These are phyloP conservation scores for Amblyjoppa fuscipennis DNA, from an alignment of 2,888 invertebrate genomes.

Conservation along the genomic window DNA sequence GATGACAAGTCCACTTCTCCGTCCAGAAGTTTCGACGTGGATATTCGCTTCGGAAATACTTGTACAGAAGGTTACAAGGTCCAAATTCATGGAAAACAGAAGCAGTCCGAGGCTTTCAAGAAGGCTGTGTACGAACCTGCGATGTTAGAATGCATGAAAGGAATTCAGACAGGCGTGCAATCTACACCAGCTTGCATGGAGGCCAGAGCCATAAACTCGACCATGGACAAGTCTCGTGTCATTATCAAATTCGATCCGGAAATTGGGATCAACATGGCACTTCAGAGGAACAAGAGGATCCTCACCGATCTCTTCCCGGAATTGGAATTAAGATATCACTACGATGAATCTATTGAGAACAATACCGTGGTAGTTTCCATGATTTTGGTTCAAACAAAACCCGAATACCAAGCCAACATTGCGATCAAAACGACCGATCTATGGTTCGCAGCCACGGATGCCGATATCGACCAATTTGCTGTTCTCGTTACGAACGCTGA, in stretches of 20 bases:
- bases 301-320: neutral
- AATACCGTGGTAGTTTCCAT: neutral
- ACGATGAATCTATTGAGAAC: neutral
- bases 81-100: conserved; percentile 85
- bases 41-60: conserved; percentile 86
- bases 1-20: conserved; percentile 85
- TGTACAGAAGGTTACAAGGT: conserved; percentile 81
- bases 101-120: conserved; percentile 86
- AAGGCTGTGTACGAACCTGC: conserved; percentile 85
- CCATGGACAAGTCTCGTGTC: conserved; percentile 86
- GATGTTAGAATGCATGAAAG: conserved; percentile 83
- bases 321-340: neutral
- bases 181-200: conserved; percentile 88
- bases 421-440: neutral
- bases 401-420: neutral
- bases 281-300: neutral
- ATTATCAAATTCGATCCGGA: conserved; percentile 85
- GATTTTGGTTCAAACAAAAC: neutral
- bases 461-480: neutral
- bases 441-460: neutral
- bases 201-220: conserved; percentile 86
- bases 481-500: conserved; percentile 16
- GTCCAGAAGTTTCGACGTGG: conserved; percentile 85
- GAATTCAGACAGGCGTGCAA: conserved; percentile 87
- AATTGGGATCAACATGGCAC: rapidly evolving